phyloP scores from a whole-genome alignment of 2,113 vertebrate genomes.

The Picathartes gymnocephalus region DNA sequence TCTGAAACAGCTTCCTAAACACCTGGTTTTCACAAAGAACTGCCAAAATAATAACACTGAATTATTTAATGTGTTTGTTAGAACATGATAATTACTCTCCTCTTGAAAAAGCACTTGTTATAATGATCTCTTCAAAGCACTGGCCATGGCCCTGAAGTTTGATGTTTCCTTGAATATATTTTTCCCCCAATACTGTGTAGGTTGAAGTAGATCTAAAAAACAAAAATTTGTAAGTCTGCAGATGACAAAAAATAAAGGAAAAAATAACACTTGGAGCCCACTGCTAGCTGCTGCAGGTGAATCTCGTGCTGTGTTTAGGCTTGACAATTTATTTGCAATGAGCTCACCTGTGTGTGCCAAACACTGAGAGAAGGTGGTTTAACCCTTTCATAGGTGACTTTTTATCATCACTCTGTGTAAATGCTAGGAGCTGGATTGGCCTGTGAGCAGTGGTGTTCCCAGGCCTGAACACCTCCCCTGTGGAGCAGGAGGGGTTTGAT shows the following conservation, averaged over 20 bases:
- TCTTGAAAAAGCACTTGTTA: background rate
- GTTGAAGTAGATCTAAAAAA: background rate
- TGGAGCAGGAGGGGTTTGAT: background rate
- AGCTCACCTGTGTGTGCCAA: background rate
- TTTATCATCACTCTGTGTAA: background rate
- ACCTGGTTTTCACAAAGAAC: background rate
- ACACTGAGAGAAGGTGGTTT: background rate
- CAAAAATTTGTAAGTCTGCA: background rate
- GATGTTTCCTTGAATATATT: background rate
- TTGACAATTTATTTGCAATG: background rate
- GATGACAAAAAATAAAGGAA: background rate
- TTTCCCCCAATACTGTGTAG: background rate
- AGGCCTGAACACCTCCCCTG: background rate
- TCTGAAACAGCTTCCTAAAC: background rate
- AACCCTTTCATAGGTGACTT: background rate
- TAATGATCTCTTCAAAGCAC: background rate
- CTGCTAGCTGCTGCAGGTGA: background rate
- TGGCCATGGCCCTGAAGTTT: background rate
- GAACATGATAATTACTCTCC: background rate
- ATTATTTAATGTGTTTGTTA: background rate
- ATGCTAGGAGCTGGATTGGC: background rate
- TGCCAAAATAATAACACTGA: background rate
- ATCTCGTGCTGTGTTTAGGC: accelerated
- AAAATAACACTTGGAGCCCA: background rate
- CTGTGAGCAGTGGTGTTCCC: background rate